phyloP scores from a whole-genome alignment of 2,113 vertebrate species.

The Prunella himalayana region DNA sequence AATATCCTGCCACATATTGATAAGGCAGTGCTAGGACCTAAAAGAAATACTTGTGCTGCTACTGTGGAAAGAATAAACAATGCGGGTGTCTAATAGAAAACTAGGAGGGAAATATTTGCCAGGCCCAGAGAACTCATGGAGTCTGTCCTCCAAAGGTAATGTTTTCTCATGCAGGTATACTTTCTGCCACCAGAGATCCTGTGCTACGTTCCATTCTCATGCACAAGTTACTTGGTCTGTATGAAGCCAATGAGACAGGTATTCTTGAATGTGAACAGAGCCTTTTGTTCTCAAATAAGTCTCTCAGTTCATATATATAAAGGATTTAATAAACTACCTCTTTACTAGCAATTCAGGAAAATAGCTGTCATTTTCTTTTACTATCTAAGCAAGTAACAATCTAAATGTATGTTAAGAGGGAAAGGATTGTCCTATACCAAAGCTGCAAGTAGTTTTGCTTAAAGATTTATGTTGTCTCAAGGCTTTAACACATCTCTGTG shows the following conservation, averaged over 20 bases:
- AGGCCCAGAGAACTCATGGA: not conserved
- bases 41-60: not conserved
- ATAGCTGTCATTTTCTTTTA: not conserved
- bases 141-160: not conserved
- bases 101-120: not conserved
- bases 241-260: not conserved
- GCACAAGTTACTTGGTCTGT: fast-evolving
- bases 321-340: not conserved
- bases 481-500: not conserved
- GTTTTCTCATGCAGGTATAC: not conserved
- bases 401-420: not conserved
- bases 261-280: not conserved
- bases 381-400: not conserved
- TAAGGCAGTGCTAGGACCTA: not conserved
- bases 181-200: not conserved
- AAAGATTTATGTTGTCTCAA: not conserved
- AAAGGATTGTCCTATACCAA: not conserved
- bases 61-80: not conserved
- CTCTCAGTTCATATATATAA: not conserved
- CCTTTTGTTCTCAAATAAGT: not conserved
- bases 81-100: not conserved
- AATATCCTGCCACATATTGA: not conserved
- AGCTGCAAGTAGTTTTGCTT: not conserved
- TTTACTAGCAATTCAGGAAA: not conserved
- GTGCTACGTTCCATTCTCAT: not conserved